phyloP scores from a whole-genome alignment of 2,113 vertebrate genomes.

The Saguinus imperator region DNA sequence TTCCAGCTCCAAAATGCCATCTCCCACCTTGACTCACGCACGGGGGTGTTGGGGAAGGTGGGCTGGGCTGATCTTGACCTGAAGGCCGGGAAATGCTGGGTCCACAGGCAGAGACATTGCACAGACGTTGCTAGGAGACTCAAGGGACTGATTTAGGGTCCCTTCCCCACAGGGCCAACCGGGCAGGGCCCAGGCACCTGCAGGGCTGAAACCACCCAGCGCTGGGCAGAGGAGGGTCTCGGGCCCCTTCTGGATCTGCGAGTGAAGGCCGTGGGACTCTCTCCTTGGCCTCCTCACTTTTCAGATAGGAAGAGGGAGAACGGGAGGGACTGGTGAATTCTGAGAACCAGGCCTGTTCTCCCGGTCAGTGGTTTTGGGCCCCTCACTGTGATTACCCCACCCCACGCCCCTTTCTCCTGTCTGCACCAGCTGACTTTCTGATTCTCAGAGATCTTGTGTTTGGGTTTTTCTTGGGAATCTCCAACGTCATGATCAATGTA shows the following conservation, averaged over 20 bases:
- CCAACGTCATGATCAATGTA: not conserved
- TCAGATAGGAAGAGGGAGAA: not conserved
- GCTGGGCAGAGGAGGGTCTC: fast-evolving
- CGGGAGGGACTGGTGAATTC: not conserved
- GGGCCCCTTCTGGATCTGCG: fast-evolving
- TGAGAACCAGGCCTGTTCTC: not conserved
- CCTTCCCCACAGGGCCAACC: not conserved
- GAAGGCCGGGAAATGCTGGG: not conserved
- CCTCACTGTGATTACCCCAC: not conserved
- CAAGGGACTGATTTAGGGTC: not conserved
- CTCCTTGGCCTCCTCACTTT: not conserved
- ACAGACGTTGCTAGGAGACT: not conserved
- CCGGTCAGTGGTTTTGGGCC: not conserved
- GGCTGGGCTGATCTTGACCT: not conserved
- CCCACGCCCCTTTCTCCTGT: not conserved
- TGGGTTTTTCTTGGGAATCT: not conserved
- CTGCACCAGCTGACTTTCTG: not conserved
- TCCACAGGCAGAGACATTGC: not conserved
- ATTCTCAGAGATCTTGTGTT: not conserved
- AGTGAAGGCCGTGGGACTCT: not conserved
- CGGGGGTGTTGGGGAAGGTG: fast-evolving
- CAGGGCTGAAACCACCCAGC: not conserved
- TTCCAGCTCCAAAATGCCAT: slow-evolving; percentile 7
- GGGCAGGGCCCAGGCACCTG: not conserved
- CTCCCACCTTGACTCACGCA: not conserved